Conservation (phyloP, 2,797 vertebrate species). For the Lagocephalus sceleratus region DNA sequence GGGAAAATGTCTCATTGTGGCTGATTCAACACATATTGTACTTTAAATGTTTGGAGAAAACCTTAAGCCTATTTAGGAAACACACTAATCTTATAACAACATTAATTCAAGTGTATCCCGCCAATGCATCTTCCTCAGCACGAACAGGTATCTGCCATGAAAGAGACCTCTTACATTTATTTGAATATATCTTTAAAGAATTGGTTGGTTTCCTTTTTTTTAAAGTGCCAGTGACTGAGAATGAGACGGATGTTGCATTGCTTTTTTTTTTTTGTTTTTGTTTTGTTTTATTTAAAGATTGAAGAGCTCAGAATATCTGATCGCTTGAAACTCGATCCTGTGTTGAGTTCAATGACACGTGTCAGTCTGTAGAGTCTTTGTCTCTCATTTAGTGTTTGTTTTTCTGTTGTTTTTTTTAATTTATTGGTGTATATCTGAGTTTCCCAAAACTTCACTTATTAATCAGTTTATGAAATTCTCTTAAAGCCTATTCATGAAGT, state of each 20-base stretch:
- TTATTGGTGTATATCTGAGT: conserved; percentile 61
- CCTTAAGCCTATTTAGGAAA: conserved; percentile 16
- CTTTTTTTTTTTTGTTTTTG: no score
- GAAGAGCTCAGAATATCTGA: conserved; percentile 27
- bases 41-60: conserved; percentile 14
- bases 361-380: conserved; percentile 50
- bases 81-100: conserved; percentile 3
- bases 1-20: conserved; percentile 22
- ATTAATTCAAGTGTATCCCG: conserved; percentile 21
- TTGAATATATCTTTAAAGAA: conserved; percentile 41
- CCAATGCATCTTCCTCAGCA: conserved; percentile 27
- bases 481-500: conserved; percentile 15
- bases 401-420: no score
- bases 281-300: conserved; percentile 43
- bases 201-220: conserved; percentile 24
- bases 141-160: conserved; percentile 25
- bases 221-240: conserved; percentile 51
- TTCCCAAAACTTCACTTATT: conserved; percentile 46
- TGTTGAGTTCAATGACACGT: conserved; percentile 31
- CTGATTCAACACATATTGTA: conserved; percentile 5
- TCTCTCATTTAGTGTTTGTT: conserved; percentile 53
- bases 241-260: conserved; percentile 17
- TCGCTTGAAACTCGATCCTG: conserved; percentile 26
- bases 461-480: conserved; percentile 30
- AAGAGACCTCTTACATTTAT: conserved; percentile 31